Conservation (phyloP, 1,140 invertebrate genomes). For the Tetraneura akinire region DNA sequence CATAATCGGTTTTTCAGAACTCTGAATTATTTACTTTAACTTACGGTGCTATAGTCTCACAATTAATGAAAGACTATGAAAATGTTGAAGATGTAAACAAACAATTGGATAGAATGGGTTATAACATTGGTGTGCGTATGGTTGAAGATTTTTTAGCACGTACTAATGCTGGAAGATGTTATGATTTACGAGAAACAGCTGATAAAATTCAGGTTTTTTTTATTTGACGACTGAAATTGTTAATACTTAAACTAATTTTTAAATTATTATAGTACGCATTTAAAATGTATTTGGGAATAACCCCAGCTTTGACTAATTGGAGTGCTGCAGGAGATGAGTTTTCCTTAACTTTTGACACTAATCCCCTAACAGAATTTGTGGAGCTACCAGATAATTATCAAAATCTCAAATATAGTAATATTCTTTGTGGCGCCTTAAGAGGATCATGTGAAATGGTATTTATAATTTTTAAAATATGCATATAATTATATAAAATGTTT, state of each 20-base stretch:
- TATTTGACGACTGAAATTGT: background rate
- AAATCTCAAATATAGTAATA: conserved; percentile 90
- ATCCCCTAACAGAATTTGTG: conserved; percentile 97
- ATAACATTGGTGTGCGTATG: conserved; percentile 96
- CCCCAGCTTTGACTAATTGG: conserved; percentile 90
- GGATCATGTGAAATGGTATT: conserved; percentile 96
- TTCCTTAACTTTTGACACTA: conserved; percentile 90
- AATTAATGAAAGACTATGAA: conserved; percentile 96
- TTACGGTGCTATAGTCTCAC: conserved; percentile 95
- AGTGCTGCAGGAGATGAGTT: conserved; percentile 93
- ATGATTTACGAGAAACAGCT: conserved; percentile 95
- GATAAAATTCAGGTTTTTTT: conserved; percentile 84
- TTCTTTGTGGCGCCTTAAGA: conserved; percentile 89
- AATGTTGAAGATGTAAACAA: conserved; percentile 96
- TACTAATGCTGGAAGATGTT: conserved; percentile 84
- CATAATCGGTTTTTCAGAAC: conserved; percentile 69
- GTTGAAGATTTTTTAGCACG: conserved; percentile 97
- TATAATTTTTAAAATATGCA: conserved; percentile 55
- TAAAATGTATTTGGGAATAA: conserved; percentile 89
- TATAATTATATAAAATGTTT: too few relatives aligned
- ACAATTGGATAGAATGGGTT: conserved; percentile 90
- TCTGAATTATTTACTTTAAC: conserved; percentile 96
- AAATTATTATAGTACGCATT: conserved; percentile 66
- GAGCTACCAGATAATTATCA: conserved; percentile 89
- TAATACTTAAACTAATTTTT: background rate